Evolutionary conservation across 30 jellyfish, hydroid and myxozoan genomes (phyloP).

Genomic region (Phacellophora camtschatica): DNA sequence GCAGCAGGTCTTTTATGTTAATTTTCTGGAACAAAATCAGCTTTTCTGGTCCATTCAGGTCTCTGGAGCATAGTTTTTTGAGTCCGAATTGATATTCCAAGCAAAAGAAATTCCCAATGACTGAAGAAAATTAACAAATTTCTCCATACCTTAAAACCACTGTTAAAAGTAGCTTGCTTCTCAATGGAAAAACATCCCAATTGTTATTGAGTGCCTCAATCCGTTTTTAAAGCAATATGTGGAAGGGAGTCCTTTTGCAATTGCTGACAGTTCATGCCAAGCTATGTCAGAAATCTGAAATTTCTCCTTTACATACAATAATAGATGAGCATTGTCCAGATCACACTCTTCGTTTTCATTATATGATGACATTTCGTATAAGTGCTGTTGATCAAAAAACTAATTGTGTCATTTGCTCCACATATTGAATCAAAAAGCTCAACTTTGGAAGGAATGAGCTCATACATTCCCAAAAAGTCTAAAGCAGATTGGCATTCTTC

Average conservation of each 20-base stretch:
- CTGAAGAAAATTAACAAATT: background rate
- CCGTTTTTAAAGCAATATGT: background rate
- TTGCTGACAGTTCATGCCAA: conserved; percentile 17
- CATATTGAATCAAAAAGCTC: background rate
- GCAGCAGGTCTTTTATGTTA: conserved; percentile 1
- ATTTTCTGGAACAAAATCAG: background rate
- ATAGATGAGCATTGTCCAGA: background rate
- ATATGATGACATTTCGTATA: background rate
- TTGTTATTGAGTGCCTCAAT: background rate
- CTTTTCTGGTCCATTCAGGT: conserved; percentile 31
- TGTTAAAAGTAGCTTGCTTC: too few species aligned
- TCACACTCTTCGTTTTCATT: background rate
- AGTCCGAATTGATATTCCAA: background rate
- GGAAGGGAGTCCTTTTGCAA: background rate
- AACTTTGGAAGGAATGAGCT: conserved; percentile 24
- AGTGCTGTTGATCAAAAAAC: background rate
- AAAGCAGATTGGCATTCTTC: background rate
- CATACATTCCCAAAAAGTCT: background rate
- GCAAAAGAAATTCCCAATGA: background rate
- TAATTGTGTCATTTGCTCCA: background rate
- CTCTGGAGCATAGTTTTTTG: background rate
- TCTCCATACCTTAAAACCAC: background rate
- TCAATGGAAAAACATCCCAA: conserved; percentile 2
- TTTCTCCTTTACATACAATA: conserved; percentile 5
- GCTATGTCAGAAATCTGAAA: conserved; percentile 6